Conservation (phyloP, 2,888 invertebrate genomes). For the Limnephilus marmoratus region DNA sequence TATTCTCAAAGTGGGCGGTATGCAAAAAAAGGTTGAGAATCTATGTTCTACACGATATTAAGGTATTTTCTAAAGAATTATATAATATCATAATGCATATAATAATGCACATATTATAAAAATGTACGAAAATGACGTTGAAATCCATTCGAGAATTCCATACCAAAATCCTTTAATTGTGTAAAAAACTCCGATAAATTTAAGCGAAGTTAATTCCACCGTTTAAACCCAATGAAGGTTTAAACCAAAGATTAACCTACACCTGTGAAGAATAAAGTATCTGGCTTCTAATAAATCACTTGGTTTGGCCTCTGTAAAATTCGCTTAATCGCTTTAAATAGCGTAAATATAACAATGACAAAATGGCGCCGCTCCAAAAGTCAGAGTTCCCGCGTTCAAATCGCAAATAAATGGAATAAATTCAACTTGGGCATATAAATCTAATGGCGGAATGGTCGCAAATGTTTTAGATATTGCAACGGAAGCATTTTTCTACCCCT, state of each 20-base stretch:
- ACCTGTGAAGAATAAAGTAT: background rate
- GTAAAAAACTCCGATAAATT: background rate
- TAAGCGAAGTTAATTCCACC: background rate
- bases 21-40: too few species aligned
- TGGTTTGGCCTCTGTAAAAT: background rate
- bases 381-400: slow-evolving; percentile 22
- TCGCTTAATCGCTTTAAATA: slow-evolving; percentile 2
- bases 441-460: slow-evolving; percentile 22
- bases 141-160: background rate
- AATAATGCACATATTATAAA: background rate
- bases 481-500: background rate
- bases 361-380: background rate
- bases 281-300: background rate
- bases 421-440: slow-evolving; percentile 4
- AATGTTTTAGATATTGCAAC: slow-evolving; percentile 21
- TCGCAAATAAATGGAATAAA: slow-evolving; percentile 15
- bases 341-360: background rate
- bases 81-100: too few species aligned
- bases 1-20: too few species aligned
- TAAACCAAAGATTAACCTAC: background rate
- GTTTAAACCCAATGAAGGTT: background rate
- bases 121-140: background rate
- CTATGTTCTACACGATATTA: too few species aligned
- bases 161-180: background rate
- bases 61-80: too few species aligned